Conservation (phyloP, 2,113 vertebrate species). For the Brachypteracias leptosomus region DNA sequence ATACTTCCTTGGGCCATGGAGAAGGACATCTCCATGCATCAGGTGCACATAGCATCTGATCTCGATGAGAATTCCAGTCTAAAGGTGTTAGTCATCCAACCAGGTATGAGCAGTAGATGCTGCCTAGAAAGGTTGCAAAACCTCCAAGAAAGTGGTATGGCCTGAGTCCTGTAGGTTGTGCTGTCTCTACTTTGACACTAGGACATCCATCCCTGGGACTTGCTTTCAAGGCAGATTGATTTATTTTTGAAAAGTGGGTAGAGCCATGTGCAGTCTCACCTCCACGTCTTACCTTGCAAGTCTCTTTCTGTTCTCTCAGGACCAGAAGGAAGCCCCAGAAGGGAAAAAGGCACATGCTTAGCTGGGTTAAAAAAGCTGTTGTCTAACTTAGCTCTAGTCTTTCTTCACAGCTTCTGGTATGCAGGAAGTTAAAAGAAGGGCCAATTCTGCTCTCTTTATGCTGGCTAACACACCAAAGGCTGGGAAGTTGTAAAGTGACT, state of each 20-base stretch:
- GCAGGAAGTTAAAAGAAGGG: background rate
- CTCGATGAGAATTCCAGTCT: rapidly evolving
- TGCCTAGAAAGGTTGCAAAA: background rate
- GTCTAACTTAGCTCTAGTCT: background rate
- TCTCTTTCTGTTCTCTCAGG: background rate
- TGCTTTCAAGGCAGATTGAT: background rate
- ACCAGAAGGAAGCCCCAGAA: background rate
- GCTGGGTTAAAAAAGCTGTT: background rate
- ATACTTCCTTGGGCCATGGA: background rate
- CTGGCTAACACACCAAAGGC: background rate
- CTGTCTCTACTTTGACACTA: background rate
- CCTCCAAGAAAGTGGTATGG: background rate
- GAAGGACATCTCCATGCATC: no score
- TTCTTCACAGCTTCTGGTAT: background rate
- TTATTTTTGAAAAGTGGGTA: background rate
- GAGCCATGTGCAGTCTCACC: background rate
- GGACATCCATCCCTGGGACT: background rate
- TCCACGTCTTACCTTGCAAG: background rate
- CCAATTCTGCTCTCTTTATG: background rate
- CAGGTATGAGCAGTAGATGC: background rate
- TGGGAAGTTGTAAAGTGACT: background rate
- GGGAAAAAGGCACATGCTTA: background rate
- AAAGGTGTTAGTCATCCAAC: rapidly evolving
- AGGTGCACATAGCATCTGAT: background rate
- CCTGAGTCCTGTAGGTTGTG: background rate